phyloP scores from a whole-genome alignment of 2,113 vertebrate genomes.

The Prionailurus bengalensis region DNA sequence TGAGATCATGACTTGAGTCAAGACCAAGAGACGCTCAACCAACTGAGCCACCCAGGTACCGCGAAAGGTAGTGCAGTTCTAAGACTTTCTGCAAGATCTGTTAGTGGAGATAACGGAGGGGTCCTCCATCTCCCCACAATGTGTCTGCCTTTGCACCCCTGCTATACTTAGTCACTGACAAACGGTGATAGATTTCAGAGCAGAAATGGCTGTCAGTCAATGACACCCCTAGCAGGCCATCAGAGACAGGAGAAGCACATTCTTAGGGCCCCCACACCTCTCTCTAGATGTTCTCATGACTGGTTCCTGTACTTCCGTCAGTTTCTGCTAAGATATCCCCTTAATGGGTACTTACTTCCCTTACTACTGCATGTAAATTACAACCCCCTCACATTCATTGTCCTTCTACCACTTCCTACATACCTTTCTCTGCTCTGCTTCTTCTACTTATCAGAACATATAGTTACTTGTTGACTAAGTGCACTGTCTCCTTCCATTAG shows the following conservation, averaged over 20 bases:
- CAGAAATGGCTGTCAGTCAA: fast-evolving
- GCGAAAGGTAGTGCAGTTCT: background rate
- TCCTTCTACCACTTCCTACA: background rate
- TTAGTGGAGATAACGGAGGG: background rate
- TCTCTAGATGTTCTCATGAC: background rate
- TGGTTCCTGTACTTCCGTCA: fast-evolving
- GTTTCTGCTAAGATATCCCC: background rate
- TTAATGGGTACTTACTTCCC: background rate
- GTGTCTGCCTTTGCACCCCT: background rate
- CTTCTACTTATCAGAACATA: background rate
- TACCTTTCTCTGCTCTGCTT: background rate
- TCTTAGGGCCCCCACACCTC: background rate
- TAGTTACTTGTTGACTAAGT: background rate
- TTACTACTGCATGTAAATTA: background rate
- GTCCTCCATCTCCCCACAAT: background rate
- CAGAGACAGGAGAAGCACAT: background rate
- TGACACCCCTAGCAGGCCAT: fast-evolving
- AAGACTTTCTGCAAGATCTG: background rate
- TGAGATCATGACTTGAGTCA: too few relatives aligned
- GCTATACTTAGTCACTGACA: background rate
- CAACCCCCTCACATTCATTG: background rate
- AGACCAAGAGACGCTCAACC: too few relatives aligned
- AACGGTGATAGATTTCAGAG: background rate
- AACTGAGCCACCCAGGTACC: too few relatives aligned
- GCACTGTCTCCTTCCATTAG: background rate